Percentiles rank a stretch among this genome's conserved stretches.
Conservation (phyloP, 2,888 invertebrate genomes). For the Drosophila kuntzei region DNA sequence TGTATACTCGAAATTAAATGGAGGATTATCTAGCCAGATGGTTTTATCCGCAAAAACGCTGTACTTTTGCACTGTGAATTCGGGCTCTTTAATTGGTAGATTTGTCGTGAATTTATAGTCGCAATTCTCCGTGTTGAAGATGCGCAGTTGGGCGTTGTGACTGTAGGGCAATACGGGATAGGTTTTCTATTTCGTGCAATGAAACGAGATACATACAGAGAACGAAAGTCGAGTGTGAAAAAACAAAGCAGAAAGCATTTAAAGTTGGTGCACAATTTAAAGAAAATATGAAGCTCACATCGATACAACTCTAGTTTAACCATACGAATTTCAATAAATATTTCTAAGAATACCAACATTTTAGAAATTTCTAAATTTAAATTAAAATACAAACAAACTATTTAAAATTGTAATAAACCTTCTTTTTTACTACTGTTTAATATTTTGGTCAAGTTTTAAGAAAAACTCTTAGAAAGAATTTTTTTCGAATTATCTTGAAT, state of each 20-base stretch:
- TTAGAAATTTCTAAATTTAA: too few relatives aligned
- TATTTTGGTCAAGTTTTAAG: too few relatives aligned
- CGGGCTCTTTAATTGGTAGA: conserved; percentile 27
- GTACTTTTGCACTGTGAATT: conserved; percentile 60
- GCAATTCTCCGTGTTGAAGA: conserved; percentile 89
- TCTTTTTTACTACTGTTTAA: too few relatives aligned
- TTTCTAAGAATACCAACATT: not conserved
- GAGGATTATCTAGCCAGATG: conserved; percentile 50
- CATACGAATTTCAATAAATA: not conserved
- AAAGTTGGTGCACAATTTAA: conserved; percentile 23
- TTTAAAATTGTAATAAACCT: too few relatives aligned
- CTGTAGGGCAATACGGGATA: conserved; percentile 88
- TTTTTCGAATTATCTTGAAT: too few relatives aligned
- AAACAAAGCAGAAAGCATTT: not conserved
- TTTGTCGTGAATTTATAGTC: conserved; percentile 70
- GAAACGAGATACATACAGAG: conserved; percentile 3
- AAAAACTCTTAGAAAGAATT: too few relatives aligned
- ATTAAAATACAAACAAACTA: too few relatives aligned
- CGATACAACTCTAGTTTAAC: conserved; percentile 87
- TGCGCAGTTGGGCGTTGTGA: conserved; percentile 89
- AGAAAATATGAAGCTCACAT: conserved; percentile 3
- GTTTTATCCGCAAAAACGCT: conserved; percentile 69
- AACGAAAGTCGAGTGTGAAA: conserved; percentile 31
- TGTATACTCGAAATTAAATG: conserved; percentile 29
- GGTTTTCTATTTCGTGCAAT: conserved; percentile 87